Percentiles rank a stretch among this genome's conserved stretches.
Conservation (phyloP, 2,888 invertebrate species). For the Amphipyra tragopoginis region DNA sequence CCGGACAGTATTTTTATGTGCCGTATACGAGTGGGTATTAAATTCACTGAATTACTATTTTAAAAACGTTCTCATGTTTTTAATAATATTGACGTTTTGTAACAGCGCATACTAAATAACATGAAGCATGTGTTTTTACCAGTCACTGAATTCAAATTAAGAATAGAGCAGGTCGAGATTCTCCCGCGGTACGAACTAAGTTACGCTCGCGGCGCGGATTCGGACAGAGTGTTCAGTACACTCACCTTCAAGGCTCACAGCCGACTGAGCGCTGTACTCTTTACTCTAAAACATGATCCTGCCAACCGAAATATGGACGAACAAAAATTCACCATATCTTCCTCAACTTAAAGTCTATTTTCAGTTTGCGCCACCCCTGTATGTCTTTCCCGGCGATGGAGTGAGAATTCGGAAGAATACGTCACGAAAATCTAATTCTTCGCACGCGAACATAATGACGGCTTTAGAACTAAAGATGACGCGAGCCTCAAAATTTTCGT, state of each 20-base stretch:
- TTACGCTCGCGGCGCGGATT: conserved; percentile 68
- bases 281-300: conserved; percentile 74
- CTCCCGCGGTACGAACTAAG: conserved; percentile 80
- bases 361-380: conserved; percentile 38
- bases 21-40: conserved; percentile 5
- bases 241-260: conserved; percentile 78
- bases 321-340: conserved; percentile 68
- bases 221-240: conserved; percentile 66
- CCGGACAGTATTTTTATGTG: conserved; percentile 21
- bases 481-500: conserved; percentile 76
- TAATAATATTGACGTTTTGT: conserved; percentile 9
- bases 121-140: conserved; percentile 10
- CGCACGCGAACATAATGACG: conserved; percentile 85
- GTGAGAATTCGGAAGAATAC: conserved; percentile 74
- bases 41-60: conserved; percentile 21
- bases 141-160: conserved; percentile 44
- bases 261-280: conserved; percentile 81
- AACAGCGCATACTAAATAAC: not conserved
- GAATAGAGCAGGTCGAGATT: conserved; percentile 42
- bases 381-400: conserved; percentile 61
- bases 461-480: conserved; percentile 85
- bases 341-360: conserved; percentile 60
- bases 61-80: conserved; percentile 9
- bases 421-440: conserved; percentile 86
- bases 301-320: conserved; percentile 47